These are phyloP conservation scores for Campoplex nolae DNA, from an alignment of 2,888 invertebrate genomes.

Conservation along the genomic window DNA sequence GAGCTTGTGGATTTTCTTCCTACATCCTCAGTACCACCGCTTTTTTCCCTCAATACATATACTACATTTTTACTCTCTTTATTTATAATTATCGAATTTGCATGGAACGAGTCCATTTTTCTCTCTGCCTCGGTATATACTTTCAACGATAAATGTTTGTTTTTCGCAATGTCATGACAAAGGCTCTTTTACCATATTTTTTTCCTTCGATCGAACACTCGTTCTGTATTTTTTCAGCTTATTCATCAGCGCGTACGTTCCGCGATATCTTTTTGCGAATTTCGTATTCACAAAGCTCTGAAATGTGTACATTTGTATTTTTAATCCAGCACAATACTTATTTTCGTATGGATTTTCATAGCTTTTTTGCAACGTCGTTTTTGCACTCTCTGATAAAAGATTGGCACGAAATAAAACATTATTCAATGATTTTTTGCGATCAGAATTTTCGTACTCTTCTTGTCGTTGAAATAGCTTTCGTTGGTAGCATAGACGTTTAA, in stretches of 20 bases:
- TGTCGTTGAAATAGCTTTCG: not conserved
- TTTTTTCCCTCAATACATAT: not conserved
- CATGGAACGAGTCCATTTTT: not conserved
- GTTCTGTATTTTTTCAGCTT: not conserved
- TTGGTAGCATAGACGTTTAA: not conserved
- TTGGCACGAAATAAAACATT: not conserved
- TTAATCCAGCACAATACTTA: not conserved
- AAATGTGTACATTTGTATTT: not conserved
- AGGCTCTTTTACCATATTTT: slow-evolving; percentile 8
- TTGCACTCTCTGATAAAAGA: not conserved
- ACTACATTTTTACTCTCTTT: not conserved
- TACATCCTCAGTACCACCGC: not conserved
- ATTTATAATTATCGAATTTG: slow-evolving; percentile 30
- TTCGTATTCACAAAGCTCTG: not conserved
- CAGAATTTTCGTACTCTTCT: not conserved
- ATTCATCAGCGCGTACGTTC: not conserved
- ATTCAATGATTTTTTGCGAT: not conserved
- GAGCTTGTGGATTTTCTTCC: slow-evolving; percentile 17
- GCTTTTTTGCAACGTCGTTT: not conserved
- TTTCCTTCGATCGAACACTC: not conserved
- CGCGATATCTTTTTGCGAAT: slow-evolving; percentile 2
- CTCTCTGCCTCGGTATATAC: slow-evolving; percentile 1
- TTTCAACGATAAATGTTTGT: slow-evolving; percentile 27
- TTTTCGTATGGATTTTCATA: not conserved
- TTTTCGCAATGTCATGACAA: not conserved